Evolutionary conservation across 2,113 vertebrate species (phyloP), one percentile per base, ranked within the genome.

Genomic region (Blennius ocellaris): DNA sequence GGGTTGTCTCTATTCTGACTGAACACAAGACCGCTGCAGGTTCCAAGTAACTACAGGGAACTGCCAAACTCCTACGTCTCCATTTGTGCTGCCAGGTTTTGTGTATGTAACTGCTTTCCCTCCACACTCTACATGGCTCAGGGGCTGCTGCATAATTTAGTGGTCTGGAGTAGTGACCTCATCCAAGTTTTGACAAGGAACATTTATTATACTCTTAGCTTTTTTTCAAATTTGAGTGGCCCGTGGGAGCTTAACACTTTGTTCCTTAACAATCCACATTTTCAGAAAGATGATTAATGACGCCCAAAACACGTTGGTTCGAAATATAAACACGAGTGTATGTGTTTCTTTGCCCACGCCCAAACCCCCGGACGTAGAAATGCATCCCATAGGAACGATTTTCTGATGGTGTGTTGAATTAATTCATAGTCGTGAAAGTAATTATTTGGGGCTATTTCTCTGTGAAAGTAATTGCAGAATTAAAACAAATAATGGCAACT

Each of bases 121-220:
- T 76, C 61, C 51, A 76, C 67, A 69, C 48, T 51, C 53, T 41
- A 12, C 41, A 36, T 70, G 38, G 62, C 73, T 80, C 12, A 55
- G 45, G 82, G 81, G 75, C 41, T 77, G 47, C 72, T 90, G 78
- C 74, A 88, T 88, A 84, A 87, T 89, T 90, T 83, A 85, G 64
- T 70, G 54, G 73, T 68, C 67, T 73, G 47, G 49, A 75, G 66
- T 70, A 69, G 65, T 71, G 76, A 85, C 75, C 83, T 86, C 80
- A 60, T 80, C 82, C 51, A 75, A 69, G 73, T 63, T 73, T 45
- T 80, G 80, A 82, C 81, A 82, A 54, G 60, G n/a, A 63, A 14
- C 55, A 80, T 83, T 78, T 73, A 73, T 78, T 78, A 75, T 61
- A 43, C 37, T 73, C 48, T 60, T 61, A 7, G 15, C 49, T 30